These are phyloP conservation scores for Punctoribates punctum DNA, from an alignment of 2,888 invertebrate species.

Conservation along the genomic window DNA sequence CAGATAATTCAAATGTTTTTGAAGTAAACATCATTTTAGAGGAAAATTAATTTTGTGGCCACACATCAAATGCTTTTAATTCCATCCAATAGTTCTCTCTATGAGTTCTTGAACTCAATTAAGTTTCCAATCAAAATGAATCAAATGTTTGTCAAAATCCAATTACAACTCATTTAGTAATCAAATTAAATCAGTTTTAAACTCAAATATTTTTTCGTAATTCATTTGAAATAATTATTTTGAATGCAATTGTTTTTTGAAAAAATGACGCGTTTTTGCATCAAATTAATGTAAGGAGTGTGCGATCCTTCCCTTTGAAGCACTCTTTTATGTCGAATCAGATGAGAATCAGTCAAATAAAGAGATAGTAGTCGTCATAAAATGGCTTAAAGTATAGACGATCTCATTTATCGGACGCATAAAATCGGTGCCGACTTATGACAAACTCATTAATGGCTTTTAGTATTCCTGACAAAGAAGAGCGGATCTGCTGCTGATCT, in stretches of 20 bases:
- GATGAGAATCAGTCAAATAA: slow-evolving; percentile 21
- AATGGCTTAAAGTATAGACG: neutral
- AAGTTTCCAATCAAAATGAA: no score
- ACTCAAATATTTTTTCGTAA: no score
- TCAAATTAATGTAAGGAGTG: no score
- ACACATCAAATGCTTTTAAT: neutral
- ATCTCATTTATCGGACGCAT: neutral
- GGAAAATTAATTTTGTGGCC: neutral
- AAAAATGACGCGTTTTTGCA: no score
- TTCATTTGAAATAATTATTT: no score
- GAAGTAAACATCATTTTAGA: neutral
- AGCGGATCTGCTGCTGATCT: neutral
- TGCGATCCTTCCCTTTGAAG: neutral
- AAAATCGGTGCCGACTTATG: neutral
- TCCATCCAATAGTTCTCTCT: neutral
- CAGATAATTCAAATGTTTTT: neutral
- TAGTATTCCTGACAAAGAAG: slow-evolving; percentile 9
- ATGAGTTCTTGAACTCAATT: neutral
- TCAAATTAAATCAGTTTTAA: no score
- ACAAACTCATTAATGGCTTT: neutral
- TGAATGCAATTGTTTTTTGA: no score
- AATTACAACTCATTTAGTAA: no score
- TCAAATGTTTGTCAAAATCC: no score
- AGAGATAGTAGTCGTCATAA: slow-evolving; percentile 7
- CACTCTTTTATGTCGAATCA: neutral